Conservation (phyloP, 2,888 invertebrate species). For the Miltochrista miniata region DNA sequence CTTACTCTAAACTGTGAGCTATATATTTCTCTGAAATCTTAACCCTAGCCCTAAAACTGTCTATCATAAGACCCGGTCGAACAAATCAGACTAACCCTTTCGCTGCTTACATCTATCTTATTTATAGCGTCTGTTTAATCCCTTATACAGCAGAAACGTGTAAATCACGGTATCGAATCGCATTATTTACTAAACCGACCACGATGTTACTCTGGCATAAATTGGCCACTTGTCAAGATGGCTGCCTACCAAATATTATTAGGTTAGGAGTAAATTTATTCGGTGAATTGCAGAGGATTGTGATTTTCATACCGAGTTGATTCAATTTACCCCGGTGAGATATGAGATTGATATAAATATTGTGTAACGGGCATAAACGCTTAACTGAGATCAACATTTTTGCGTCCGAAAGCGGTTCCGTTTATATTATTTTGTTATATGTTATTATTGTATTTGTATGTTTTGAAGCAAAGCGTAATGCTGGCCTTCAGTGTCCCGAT, state of each 20-base stretch:
- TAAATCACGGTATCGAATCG: constrained; percentile 34
- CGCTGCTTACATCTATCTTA: constrained; percentile 27
- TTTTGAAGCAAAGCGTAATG: too few species aligned
- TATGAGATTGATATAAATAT: neutral
- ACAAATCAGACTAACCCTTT: constrained; percentile 34
- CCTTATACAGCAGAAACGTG: constrained; percentile 23
- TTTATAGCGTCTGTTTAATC: constrained; percentile 37
- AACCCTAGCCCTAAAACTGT: constrained; percentile 13
- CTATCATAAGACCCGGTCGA: constrained; percentile 21
- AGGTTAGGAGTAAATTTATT: constrained; percentile 1
- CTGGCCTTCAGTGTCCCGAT: too few species aligned
- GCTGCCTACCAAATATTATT: constrained; percentile 6
- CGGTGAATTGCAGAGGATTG: neutral
- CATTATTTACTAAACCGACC: constrained; percentile 28
- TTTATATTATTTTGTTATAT: too few species aligned
- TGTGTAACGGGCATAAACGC: neutral
- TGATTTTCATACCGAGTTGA: constrained; percentile 1
- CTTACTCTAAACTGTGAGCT: too few species aligned
- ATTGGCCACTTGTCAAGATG: constrained; percentile 18
- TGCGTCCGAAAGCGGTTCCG: too few species aligned
- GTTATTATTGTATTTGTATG: too few species aligned
- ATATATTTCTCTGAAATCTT: constrained; percentile 7
- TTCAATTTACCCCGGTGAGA: constrained; percentile 1
- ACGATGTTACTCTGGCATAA: constrained; percentile 22
- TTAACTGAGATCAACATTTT: neutral